Conservation (phyloP, 2,888 invertebrate genomes). For the Mythimna lalbum region DNA sequence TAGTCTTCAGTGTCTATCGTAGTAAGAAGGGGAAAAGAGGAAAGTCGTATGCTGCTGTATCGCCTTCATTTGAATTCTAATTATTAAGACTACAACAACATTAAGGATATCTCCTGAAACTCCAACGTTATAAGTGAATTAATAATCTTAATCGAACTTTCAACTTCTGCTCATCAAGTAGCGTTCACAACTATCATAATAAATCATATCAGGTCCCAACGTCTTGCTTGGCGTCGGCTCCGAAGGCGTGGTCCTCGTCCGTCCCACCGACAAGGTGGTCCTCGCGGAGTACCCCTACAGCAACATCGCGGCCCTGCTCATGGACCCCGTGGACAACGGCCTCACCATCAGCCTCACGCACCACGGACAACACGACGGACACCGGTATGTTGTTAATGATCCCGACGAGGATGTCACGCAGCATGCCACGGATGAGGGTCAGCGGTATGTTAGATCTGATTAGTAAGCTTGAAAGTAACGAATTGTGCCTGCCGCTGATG, state of each 20-base stretch:
- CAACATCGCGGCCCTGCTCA: slow-evolving; percentile 97
- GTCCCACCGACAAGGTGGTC: slow-evolving; percentile 97
- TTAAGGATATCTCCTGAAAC: not conserved
- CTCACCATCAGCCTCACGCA: slow-evolving; percentile 97
- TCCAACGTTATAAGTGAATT: not conserved
- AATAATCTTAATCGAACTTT: no score
- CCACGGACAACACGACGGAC: slow-evolving; percentile 90
- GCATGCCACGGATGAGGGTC: slow-evolving; percentile 24
- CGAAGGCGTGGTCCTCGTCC: slow-evolving; percentile 97
- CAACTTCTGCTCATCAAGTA: no score
- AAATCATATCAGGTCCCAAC: slow-evolving; percentile 79
- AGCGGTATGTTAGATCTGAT: slow-evolving; percentile 42
- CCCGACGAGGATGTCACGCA: slow-evolving; percentile 34
- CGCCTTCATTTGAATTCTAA: no score
- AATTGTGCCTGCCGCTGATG: slow-evolving; percentile 36
- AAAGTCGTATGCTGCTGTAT: no score
- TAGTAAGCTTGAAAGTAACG: slow-evolving; percentile 43
- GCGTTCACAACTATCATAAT: not conserved
- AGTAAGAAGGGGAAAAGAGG: no score
- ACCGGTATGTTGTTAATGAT: slow-evolving; percentile 72
- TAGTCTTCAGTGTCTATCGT: no score
- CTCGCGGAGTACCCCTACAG: slow-evolving; percentile 97
- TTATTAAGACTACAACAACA: not conserved
- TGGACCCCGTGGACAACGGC: slow-evolving; percentile 98
- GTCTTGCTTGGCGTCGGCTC: slow-evolving; percentile 96